These are phyloP conservation scores for Pinna nobilis DNA, from an alignment of 1,140 invertebrate genomes.

Conservation along the genomic window DNA sequence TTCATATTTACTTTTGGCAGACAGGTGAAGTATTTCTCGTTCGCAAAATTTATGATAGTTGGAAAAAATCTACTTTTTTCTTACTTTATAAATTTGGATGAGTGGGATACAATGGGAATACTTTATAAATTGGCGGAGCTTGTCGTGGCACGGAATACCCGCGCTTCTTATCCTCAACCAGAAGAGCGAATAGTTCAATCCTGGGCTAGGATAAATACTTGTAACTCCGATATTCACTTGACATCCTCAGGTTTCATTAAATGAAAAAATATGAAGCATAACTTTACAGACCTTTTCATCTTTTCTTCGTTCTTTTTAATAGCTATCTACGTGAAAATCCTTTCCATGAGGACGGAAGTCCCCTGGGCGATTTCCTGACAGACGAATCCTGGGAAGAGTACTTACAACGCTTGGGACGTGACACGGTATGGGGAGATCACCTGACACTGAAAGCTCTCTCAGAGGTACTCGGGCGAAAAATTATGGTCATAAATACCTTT, in stretches of 20 bases:
- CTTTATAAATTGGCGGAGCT: too few relatives aligned
- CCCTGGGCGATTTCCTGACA: slow-evolving; percentile 28
- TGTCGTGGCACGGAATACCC: too few relatives aligned
- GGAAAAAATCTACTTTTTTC: too few relatives aligned
- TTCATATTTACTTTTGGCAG: too few relatives aligned
- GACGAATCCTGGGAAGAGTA: slow-evolving; percentile 39
- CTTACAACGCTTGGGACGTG: slow-evolving; percentile 20
- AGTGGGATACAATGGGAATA: too few relatives aligned
- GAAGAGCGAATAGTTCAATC: too few relatives aligned
- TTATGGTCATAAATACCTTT: slow-evolving; percentile 15
- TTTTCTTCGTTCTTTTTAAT: background rate
- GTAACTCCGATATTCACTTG: background rate
- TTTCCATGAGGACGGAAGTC: slow-evolving; percentile 36
- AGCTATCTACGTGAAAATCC: slow-evolving; percentile 33
- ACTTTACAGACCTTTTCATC: background rate
- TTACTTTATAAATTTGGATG: too few relatives aligned
- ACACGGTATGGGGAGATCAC: slow-evolving; percentile 38
- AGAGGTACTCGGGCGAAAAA: slow-evolving; percentile 7
- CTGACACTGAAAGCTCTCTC: slow-evolving; percentile 15
- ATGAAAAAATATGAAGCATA: background rate
- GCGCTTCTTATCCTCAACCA: too few relatives aligned
- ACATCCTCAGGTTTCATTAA: background rate
- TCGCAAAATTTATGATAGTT: too few relatives aligned
- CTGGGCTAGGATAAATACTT: too few relatives aligned
- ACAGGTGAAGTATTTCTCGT: too few relatives aligned